Base-by-base conservation (phyloP, 2,797 vertebrate genomes). In the Periparus ater region DNA sequence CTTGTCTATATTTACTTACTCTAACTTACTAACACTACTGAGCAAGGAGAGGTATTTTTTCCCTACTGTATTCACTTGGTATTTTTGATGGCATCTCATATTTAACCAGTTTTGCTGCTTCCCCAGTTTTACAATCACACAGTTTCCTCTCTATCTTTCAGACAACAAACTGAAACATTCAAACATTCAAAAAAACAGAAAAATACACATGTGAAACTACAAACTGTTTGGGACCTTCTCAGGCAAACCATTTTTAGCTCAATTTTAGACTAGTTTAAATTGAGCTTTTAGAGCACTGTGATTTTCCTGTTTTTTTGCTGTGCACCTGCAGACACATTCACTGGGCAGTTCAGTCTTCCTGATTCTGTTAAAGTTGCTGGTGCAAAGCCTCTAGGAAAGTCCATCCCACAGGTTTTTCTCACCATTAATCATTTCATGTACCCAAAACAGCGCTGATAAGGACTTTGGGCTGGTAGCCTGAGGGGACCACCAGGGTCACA, bases 81-180 rank as follows among this genome's bases (percentile, higher is more conserved):
- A 60, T 11, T 81, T 79, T 85, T 86, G 70, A 92, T 74, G 87
- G 80, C 88, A 87, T 82, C 95, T 95, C 88, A 42, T 76, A 67
- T 94, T 90, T 88, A 87, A 93, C 75, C 88, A 75, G 60, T 77
- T 90, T 89, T 74, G 47, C 61, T 77, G 80, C 81, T 95, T 96
- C 57, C 54, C 48, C 75, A 32, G 86, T 89, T 89, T 91, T 58
- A 72, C 17, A 80, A 68, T 62, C 84, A 93, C 60, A 82, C 61
- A 84, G 50, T 25, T 95, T 95, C 81, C 74, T 87, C 78, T 77
- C 36, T 70, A 3, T 82, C 57, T 91, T 93, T 87, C 57, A 90
- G 72, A 67, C 14, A 91, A 76, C 48, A 95, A 93, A 85, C 58
- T 67, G 80, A 96, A 94, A 85, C 47, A 88, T 89, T 83, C 0